Conservation (phyloP, 2,113 vertebrate species). For the Meriones unguiculatus region DNA sequence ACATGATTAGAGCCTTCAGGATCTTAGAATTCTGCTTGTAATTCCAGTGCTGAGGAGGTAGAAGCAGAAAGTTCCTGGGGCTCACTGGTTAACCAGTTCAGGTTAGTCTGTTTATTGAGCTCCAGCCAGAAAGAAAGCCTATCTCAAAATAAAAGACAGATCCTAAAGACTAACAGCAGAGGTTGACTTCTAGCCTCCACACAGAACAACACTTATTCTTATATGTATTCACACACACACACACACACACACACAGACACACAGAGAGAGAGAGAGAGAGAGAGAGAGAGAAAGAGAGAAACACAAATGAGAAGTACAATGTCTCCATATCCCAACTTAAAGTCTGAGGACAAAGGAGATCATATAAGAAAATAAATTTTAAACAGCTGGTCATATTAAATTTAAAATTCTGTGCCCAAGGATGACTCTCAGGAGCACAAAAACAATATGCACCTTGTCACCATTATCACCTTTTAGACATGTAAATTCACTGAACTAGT, state of each 20-base stretch:
- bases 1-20: neutral
- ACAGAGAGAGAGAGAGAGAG: no score
- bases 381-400: constrained; percentile 43
- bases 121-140: neutral
- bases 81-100: neutral
- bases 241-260: neutral
- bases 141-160: neutral
- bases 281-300: no score
- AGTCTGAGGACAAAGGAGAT: neutral
- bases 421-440: neutral
- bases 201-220: neutral
- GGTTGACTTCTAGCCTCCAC: neutral
- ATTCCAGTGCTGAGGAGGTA: neutral
- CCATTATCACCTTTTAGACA: neutral
- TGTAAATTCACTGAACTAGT: constrained; percentile 44
- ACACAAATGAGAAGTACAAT: neutral
- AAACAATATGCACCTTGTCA: constrained; percentile 13
- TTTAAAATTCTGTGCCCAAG: neutral
- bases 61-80: neutral
- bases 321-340: neutral
- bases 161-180: neutral
- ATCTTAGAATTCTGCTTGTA: neutral
- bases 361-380: neutral
- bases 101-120: neutral
- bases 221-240: neutral